Evolutionary conservation across 2,113 vertebrate species (phyloP).

Genomic region (Emydocephalus ijimae): DNA sequence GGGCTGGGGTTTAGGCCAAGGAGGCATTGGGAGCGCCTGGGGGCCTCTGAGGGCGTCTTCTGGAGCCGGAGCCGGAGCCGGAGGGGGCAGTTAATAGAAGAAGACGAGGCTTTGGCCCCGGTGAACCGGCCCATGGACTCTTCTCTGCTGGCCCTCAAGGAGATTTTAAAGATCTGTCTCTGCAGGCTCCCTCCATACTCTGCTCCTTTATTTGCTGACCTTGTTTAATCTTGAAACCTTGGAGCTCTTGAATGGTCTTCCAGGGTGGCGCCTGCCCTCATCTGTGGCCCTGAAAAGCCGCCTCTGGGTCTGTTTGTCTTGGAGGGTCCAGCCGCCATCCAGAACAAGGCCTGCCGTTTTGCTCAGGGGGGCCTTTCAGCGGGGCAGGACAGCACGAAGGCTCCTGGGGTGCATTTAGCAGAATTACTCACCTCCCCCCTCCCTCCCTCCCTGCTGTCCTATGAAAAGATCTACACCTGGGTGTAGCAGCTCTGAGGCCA

Average conservation of each 20-base stretch:
- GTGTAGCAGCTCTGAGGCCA: background rate
- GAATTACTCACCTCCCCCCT: background rate
- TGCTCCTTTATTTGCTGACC: background rate
- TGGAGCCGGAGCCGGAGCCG: too few species aligned
- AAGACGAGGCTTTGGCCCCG: background rate
- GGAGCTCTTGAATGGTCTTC: background rate
- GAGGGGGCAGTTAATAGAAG: background rate
- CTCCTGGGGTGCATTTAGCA: background rate
- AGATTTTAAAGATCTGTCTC: background rate
- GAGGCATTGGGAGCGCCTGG: background rate
- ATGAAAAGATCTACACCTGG: background rate
- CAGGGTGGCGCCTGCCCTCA: background rate
- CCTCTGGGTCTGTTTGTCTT: fast-evolving
- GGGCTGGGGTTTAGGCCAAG: too few species aligned
- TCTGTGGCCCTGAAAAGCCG: background rate
- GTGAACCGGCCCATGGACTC: background rate
- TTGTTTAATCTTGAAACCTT: background rate
- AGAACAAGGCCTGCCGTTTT: background rate
- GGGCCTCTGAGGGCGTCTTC: background rate
- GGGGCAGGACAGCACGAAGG: background rate
- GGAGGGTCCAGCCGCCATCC: background rate
- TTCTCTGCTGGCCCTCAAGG: background rate
- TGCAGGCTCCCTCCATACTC: background rate
- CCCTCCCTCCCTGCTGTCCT: background rate
- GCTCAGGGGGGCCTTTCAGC: background rate